Percentiles rank a stretch among this genome's conserved stretches.
Evolutionary conservation across 2,113 vertebrate species (phyloP).

Genomic region (Camelus bactrianus): DNA sequence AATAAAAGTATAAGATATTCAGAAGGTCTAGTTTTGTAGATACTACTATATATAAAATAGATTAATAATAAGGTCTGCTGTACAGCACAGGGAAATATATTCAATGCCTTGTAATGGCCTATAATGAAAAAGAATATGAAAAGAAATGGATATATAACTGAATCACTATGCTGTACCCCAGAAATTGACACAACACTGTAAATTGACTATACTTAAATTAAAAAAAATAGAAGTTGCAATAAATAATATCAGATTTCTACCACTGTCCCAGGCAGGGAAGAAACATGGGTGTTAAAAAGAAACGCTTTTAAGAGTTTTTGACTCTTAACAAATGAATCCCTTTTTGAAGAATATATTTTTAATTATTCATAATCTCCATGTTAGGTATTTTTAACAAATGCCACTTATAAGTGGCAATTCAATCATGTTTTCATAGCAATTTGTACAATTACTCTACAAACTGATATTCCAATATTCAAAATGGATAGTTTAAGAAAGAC

Average conservation of each 20-base stretch:
- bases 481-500: conserved; percentile 17
- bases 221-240: too few species aligned
- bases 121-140: too few species aligned
- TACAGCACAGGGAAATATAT: too few species aligned
- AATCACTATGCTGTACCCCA: too few species aligned
- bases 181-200: too few species aligned
- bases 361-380: conserved; percentile 39
- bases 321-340: conserved; percentile 36
- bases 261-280: not conserved
- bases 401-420: conserved; percentile 45
- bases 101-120: too few species aligned
- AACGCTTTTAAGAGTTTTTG: conserved; percentile 30
- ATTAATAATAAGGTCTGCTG: too few species aligned
- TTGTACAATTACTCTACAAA: not conserved
- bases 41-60: too few species aligned
- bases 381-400: conserved; percentile 63
- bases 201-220: too few species aligned
- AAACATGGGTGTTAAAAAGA: not conserved
- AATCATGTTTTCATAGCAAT: not conserved
- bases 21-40: not conserved
- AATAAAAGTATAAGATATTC: conserved; percentile 62
- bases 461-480: conserved; percentile 66
- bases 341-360: conserved; percentile 62
- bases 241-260: conserved; percentile 49
- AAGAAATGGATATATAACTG: too few species aligned